phyloP scores from a whole-genome alignment of 2,797 vertebrate species.

The Oceanodroma leucorhoa region DNA sequence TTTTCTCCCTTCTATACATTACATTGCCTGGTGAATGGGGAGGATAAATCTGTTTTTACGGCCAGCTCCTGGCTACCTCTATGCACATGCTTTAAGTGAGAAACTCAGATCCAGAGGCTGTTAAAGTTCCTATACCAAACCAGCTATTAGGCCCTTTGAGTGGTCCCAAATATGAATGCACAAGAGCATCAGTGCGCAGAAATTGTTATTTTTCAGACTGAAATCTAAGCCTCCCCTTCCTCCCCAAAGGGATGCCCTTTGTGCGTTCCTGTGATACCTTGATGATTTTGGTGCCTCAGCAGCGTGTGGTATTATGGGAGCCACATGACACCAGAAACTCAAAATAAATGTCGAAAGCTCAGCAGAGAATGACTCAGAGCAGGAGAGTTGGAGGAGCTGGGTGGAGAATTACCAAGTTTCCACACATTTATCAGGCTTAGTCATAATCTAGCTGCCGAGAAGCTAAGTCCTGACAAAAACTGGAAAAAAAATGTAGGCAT shows the following conservation, averaged over 20 bases:
- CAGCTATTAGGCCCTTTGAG: too few relatives aligned
- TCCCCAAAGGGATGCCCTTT: not conserved
- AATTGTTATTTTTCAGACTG: not conserved
- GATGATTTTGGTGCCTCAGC: not conserved
- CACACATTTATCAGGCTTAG: slow-evolving; percentile 52
- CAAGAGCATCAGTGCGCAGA: not conserved
- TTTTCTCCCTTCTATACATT: not conserved
- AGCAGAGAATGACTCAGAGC: slow-evolving; percentile 54
- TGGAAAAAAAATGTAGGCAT: not conserved
- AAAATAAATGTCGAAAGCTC: slow-evolving; percentile 54
- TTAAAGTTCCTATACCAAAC: not conserved
- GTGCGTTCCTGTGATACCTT: not conserved
- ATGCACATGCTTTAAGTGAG: not conserved
- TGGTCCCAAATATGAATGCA: not conserved
- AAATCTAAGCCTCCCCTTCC: not conserved
- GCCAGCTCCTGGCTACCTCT: not conserved
- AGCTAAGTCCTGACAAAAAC: slow-evolving; percentile 13
- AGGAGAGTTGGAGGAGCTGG: slow-evolving; percentile 47
- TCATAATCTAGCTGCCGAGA: slow-evolving; percentile 52
- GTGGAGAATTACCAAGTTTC: slow-evolving; percentile 59
- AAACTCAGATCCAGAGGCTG: not conserved
- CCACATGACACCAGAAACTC: not conserved
- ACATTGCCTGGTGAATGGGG: rapidly evolving
- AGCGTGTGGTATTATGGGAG: not conserved
- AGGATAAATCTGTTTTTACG: not conserved